Percentiles rank a stretch among this genome's conserved stretches.
phyloP scores from a whole-genome alignment of 2,797 vertebrate genomes.

The Phataginus tricuspis region DNA sequence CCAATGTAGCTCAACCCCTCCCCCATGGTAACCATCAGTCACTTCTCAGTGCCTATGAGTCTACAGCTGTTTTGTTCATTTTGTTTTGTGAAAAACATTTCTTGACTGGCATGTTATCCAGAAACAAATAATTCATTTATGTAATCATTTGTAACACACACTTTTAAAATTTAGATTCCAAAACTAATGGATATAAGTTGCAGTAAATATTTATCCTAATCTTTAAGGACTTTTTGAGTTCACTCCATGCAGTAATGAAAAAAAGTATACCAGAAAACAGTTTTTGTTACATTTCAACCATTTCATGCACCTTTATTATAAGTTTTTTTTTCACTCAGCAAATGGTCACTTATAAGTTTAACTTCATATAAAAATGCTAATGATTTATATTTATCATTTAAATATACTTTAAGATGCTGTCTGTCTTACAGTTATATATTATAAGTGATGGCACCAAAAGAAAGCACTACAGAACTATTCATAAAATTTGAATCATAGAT shows the following conservation, averaged over 20 bases:
- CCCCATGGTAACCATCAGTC: too few relatives aligned
- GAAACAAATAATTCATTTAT: background rate
- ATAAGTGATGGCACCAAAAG: background rate
- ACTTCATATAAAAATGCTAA: background rate
- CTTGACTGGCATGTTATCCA: background rate
- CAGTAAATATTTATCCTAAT: background rate
- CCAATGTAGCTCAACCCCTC: too few relatives aligned
- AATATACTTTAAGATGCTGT: background rate
- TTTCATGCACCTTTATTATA: background rate
- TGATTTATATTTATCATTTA: background rate
- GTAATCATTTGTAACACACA: background rate
- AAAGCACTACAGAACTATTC: background rate
- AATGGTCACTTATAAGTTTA: background rate
- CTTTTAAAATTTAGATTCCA: background rate
- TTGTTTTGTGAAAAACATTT: background rate
- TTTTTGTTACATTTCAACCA: background rate
- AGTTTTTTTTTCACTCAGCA: background rate
- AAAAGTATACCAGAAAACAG: background rate
- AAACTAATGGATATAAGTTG: background rate
- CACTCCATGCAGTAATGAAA: background rate
- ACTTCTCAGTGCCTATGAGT: too few relatives aligned
- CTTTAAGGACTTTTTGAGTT: background rate
- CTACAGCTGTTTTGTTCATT: too few relatives aligned
- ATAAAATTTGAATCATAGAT: background rate
- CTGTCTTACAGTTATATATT: background rate